These are phyloP conservation scores for Carabus problematicus DNA, from an alignment of 2,888 invertebrate genomes.

Conservation along the genomic window DNA sequence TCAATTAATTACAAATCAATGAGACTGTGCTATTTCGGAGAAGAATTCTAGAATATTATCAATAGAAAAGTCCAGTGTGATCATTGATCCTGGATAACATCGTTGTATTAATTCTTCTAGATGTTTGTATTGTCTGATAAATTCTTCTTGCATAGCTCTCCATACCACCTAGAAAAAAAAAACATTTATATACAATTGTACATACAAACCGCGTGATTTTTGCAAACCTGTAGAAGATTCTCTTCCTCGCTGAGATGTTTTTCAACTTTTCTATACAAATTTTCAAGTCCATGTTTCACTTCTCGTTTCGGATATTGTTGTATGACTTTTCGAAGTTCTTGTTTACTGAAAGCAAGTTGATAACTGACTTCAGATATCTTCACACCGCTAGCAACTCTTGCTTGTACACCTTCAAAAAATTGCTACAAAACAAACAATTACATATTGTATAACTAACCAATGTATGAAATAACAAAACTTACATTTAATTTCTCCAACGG, in stretches of 20 bases:
- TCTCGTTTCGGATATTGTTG: slow-evolving; percentile 90
- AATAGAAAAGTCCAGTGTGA: slow-evolving; percentile 92
- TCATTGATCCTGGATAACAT: slow-evolving; percentile 96
- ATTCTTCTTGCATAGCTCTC: slow-evolving; percentile 99
- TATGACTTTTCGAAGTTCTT: slow-evolving; percentile 93
- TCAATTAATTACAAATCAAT: slow-evolving; percentile 63
- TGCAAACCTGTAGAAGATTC: slow-evolving; percentile 78
- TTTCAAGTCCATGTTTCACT: slow-evolving; percentile 92
- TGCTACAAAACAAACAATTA: slow-evolving; percentile 64
- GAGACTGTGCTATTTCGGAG: slow-evolving; percentile 96
- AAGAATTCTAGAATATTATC: slow-evolving; percentile 95
- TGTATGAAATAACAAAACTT: slow-evolving; percentile 52
- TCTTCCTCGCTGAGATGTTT: slow-evolving; percentile 96
- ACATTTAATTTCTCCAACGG: slow-evolving; percentile 91
- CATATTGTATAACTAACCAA: neutral
- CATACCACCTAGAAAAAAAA: slow-evolving; percentile 84
- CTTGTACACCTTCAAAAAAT: slow-evolving; percentile 97
- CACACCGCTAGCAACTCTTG: slow-evolving; percentile 90
- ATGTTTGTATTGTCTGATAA: slow-evolving; percentile 93
- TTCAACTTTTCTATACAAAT: slow-evolving; percentile 94
- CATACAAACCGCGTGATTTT: neutral
- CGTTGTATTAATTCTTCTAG: slow-evolving; percentile 92
- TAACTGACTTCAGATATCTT: slow-evolving; percentile 97
- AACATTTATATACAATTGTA: slow-evolving; percentile 33
- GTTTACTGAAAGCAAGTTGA: slow-evolving; percentile 96